Base-by-base conservation (phyloP, 2,888 invertebrate genomes). In the Onchidella celtica region DNA sequence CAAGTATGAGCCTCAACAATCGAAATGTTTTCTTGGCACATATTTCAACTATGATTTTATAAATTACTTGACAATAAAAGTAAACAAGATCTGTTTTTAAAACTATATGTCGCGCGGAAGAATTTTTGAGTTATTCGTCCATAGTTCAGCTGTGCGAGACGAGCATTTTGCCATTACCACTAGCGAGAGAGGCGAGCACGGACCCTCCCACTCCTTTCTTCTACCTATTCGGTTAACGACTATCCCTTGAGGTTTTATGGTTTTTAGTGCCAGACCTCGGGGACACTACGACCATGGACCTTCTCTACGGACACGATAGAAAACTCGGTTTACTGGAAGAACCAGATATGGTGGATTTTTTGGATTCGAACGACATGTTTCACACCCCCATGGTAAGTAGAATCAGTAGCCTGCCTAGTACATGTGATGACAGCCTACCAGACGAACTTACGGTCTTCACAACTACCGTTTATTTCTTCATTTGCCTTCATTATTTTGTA, bases 241-340 rank as follows among this genome's bases (percentile, higher is more conserved):
- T 86, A 87, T 90, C 90, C 90, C 88, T 82, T 86, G 88, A 88
- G 90, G 90, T 87, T 84, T 86, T 82, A 69, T 68, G 73, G 68
- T 73, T 70, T 65, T 75, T 29, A 47, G 27, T 81, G 79, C 83
- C 84, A 85, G 83, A 82, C 88, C 89, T 85, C 88, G 85, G 89
- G 90, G 90, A 89, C 89, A 82, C 73, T 79, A 84, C 87, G 88
- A 89, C 87, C 86, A 91, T 91, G 91, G 91, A 91, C 89, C 84
- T 90, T 84, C 90, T 91, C 82, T 91, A 88, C 84, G 89, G 89
- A 86, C 87, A 87, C 85, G 91, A 90, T 86, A 87, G 88, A 84
- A 90, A 90, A 86, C 87, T 90, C 81, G 85, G 87, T 85, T 90
- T 89, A 79, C 84, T 91, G 86, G 90, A 90, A 69, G 89, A 90